Conservation (phyloP, 2,113 vertebrate genomes). For the Percina caprodes region DNA sequence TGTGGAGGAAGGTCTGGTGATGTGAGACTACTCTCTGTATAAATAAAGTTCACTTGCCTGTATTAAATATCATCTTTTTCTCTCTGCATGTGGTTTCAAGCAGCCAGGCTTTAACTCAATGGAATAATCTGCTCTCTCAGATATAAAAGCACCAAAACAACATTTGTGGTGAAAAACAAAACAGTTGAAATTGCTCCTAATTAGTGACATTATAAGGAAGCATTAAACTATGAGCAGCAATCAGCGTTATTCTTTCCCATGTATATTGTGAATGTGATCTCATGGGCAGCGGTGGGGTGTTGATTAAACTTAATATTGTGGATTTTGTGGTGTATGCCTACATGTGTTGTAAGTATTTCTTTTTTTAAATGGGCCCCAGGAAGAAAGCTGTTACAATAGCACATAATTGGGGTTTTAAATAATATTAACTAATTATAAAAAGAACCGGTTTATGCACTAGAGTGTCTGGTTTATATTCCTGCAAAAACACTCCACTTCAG, state of each 20-base stretch:
- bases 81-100: background rate
- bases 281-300: conserved; percentile 38
- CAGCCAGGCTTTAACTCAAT: background rate
- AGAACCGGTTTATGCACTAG: background rate
- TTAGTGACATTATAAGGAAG: conserved; percentile 38
- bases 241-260: conserved; percentile 53
- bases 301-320: conserved; percentile 48
- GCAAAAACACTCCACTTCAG: background rate
- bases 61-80: background rate
- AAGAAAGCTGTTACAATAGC: conserved; percentile 20
- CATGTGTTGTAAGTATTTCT: background rate
- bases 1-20: no score
- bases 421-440: conserved; percentile 30
- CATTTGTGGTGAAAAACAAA: conserved; percentile 10
- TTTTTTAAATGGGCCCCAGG: background rate
- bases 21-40: background rate
- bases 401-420: conserved; percentile 28
- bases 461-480: background rate
- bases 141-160: conserved; percentile 37
- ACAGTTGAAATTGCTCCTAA: conserved; percentile 51
- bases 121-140: conserved; percentile 40
- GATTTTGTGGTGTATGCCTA: conserved; percentile 28
- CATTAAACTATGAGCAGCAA: conserved; percentile 46
- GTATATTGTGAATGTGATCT: background rate
- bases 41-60: background rate